Evolutionary conservation across 2,888 invertebrate genomes (phyloP), one percentile per base, ranked within the genome.

Genomic region (Nymphalis urticae): DNA sequence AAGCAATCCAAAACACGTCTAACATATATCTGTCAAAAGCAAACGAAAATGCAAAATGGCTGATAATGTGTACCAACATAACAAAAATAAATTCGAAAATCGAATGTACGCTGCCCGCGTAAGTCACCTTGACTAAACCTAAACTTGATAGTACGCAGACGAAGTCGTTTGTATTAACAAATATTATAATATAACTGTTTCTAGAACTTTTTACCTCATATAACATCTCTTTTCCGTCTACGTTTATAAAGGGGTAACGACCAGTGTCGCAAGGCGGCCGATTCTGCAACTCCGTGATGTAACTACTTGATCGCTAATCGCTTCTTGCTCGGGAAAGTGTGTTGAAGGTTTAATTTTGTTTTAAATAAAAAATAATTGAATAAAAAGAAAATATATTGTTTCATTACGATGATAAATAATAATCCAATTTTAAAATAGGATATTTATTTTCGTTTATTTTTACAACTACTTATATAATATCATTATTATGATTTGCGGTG

Each of bases 261-360:
- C 78, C 77, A 74, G 73, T 76, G 82, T 85, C 77, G 85, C 82
- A 86, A 85, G 73, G 69, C 74, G 73, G 69, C 73, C 82, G 83
- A 73, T 81, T 80, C 82, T 81, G 86, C 83, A 83, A 82, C 77
- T 65, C 48, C 24, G 68, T 87, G 83, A 87, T 72, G 86, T 86
- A 87, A 87, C 72, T 71, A 69, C 72, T 75, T 76, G 72, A 71
- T 74, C 71, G 70, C 69, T 75, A 73, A 75, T 70, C 71, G 51
- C 69, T 63, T 75, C 72, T 66, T 68, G 68, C 66, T 64, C 64
- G 64, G 47, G 62, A 62, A 65, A 67, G 59, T 66, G 60, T 61
- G 61, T 53, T 70, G 51, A 68, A 63, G 24, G 54, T 50, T 68
- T 61, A 53, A 64, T 64, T 60, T 36, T 60, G 64, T 53, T 53